Conservation (phyloP, 2,797 vertebrate genomes). For the Ptychadena robeensis region DNA sequence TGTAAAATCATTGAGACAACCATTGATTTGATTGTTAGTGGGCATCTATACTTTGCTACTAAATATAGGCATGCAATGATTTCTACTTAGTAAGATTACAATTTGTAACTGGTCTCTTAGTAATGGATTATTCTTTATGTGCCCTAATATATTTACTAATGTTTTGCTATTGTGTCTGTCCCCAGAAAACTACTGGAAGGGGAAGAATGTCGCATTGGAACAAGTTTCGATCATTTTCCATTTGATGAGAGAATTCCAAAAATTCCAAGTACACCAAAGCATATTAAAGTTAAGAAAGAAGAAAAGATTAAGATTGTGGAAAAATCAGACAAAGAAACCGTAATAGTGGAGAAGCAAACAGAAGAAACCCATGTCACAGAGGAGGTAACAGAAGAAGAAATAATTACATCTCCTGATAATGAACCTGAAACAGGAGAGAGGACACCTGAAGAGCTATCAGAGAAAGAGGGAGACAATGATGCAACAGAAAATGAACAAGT, state of each 20-base stretch:
- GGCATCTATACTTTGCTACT: no score
- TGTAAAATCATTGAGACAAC: no score
- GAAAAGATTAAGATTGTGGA: constrained; percentile 80
- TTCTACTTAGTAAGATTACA: no score
- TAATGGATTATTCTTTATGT: not conserved
- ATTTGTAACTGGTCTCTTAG: not conserved
- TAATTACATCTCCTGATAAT: constrained; percentile 72
- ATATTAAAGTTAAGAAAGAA: constrained; percentile 85
- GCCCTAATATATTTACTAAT: not conserved
- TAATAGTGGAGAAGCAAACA: constrained; percentile 90
- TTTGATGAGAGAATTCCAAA: constrained; percentile 79
- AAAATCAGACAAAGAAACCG: constrained; percentile 86
- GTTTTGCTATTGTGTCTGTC: constrained; percentile 7
- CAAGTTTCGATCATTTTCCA: constrained; percentile 79
- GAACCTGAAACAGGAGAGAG: constrained; percentile 56
- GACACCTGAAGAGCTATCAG: constrained; percentile 61
- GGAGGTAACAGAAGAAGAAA: constrained; percentile 84
- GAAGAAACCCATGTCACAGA: constrained; percentile 92
- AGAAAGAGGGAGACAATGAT: constrained; percentile 48
- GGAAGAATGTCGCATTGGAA: constrained; percentile 87
- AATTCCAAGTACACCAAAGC: constrained; percentile 71
- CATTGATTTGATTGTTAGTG: no score
- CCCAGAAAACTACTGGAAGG: constrained; percentile 91
- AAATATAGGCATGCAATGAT: no score
- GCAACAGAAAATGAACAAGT: constrained; percentile 59